phyloP scores from a whole-genome alignment of 2,888 invertebrate species.

The Phengaris alcon region DNA sequence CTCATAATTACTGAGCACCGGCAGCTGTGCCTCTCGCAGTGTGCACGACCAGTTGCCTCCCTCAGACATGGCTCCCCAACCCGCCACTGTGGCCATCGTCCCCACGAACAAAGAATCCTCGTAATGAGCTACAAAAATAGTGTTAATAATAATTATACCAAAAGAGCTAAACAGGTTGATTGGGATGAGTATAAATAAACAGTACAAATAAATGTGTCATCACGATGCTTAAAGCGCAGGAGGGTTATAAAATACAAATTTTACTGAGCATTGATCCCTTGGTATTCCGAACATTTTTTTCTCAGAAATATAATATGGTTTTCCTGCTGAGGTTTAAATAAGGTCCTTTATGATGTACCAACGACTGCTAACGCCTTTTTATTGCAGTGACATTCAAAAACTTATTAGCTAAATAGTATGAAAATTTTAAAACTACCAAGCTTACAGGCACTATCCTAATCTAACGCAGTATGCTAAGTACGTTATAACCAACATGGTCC shows the following conservation, averaged over 20 bases:
- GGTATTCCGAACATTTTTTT: not conserved
- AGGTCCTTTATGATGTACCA: not conserved
- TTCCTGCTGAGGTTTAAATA: not conserved
- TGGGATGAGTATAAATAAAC: not conserved
- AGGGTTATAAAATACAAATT: not conserved
- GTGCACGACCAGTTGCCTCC: constrained; percentile 90
- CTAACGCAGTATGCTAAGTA: too few relatives aligned
- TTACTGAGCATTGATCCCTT: not conserved
- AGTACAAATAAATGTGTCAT: constrained; percentile 11
- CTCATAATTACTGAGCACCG: constrained; percentile 82
- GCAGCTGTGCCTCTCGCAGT: constrained; percentile 89
- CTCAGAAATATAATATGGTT: not conserved
- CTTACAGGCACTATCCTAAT: too few relatives aligned
- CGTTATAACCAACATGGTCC: too few relatives aligned
- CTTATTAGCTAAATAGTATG: not conserved
- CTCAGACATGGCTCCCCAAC: constrained; percentile 92
- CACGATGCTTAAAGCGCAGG: not conserved
- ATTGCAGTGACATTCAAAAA: not conserved
- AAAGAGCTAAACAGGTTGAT: not conserved
- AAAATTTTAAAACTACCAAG: not conserved
- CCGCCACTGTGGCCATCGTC: constrained; percentile 84
- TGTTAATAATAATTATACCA: not conserved
- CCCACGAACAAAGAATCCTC: constrained; percentile 83
- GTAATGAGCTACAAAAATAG: not conserved
- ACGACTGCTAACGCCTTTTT: not conserved